Evolutionary conservation across 2,797 vertebrate genomes (phyloP), one percentile per base, ranked within the genome.

Genomic region (Myotis planiceps): DNA sequence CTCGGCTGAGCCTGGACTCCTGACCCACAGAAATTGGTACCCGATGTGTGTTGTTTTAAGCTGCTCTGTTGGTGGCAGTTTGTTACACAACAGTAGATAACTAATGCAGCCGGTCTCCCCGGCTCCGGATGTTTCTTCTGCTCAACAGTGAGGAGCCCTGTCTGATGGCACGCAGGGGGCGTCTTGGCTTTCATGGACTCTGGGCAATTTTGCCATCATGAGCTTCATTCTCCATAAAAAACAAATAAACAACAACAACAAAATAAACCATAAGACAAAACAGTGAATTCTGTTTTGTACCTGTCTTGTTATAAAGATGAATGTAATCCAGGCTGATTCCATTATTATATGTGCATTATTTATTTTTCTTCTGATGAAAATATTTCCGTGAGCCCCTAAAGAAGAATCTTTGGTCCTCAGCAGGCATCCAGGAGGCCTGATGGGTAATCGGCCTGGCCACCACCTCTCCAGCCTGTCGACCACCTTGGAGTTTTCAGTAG

Each of bases 81-180:
- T 15, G 4, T 39, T 58, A 34, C 8, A 0, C 4, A 81, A 16
- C 8, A 16, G 1, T 23, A 39, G 29, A 15, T 6, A 71, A 29
- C 1, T 1, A 5, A 15, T 4, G 1, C 0, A 21, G 29, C 3
- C 12, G 5, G n/a, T 6, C 3, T 25, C 69, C 55, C 21, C 2
- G n/a, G 78, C 6, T 55, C 49, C 2, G 2, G 18, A 18, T 0
- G 4, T 4, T 55, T 12, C 39, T 53, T 78, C 68, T 25, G 63
- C 69, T n/a, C n/a, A 2, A 29, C 14, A 3, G 10, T 27, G 32
- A 34, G 39, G 29, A 34, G 29, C 27, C 21, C 15, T n/a, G 25
- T n/a, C 58, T 3, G 21, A 14, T 8, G 23, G 6, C 5, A 2
- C 7, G 9, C 0, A 6, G 9, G 65, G 37, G 37, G 8, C n/a